Conservation (phyloP, 1,140 invertebrate species). For the Eulimnadia texana region DNA sequence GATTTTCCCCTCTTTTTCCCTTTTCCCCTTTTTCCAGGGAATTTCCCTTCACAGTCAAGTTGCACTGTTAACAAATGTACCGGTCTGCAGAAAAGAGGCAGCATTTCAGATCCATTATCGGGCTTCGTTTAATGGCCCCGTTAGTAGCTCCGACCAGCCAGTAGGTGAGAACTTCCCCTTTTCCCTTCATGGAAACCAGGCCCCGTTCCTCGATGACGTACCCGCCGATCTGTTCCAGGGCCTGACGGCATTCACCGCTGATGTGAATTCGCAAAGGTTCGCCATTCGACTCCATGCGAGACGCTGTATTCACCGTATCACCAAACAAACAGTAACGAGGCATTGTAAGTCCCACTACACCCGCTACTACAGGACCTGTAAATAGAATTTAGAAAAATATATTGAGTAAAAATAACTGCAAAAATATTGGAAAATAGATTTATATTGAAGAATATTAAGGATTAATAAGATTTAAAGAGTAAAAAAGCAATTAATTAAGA, state of each 20-base stretch:
- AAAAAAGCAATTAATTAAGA: too few species aligned
- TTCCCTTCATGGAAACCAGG: conserved; percentile 68
- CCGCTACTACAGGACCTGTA: conserved; percentile 72
- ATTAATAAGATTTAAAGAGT: background rate
- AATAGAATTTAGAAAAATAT: background rate
- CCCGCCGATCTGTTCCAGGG: conserved; percentile 61
- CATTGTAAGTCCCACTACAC: conserved; percentile 80
- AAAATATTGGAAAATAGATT: background rate
- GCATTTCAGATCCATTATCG: conserved; percentile 17
- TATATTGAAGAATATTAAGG: background rate
- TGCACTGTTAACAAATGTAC: too few species aligned
- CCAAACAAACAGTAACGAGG: conserved; percentile 79
- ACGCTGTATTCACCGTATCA: conserved; percentile 84
- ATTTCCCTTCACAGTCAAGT: too few species aligned
- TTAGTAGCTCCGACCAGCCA: conserved; percentile 63
- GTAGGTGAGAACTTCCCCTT: conserved; percentile 60
- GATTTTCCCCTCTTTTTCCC: too few species aligned
- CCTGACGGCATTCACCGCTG: conserved; percentile 51
- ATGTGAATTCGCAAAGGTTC: conserved; percentile 73
- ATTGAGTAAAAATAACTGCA: background rate
- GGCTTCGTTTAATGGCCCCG: conserved; percentile 42
- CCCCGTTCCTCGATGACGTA: conserved; percentile 71
- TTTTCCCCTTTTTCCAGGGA: too few species aligned
- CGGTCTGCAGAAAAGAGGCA: conserved; percentile 22
- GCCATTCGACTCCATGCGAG: conserved; percentile 84